Evolutionary conservation across 2,113 vertebrate species (phyloP).

Genomic region (Myiozetetes cayanensis): DNA sequence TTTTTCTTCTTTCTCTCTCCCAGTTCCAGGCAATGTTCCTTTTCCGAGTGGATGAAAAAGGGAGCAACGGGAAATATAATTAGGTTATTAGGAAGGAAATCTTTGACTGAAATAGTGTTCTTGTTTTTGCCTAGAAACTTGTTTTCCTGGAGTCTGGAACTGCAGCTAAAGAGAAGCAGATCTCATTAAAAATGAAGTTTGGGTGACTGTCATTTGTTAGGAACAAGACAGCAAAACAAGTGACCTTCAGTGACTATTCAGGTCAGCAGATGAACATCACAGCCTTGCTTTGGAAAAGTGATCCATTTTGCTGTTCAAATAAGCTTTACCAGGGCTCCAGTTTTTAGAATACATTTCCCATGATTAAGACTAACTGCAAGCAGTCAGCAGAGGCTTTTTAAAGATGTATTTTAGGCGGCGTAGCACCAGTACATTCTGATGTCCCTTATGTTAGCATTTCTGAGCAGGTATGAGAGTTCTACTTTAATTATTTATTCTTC

Average conservation of each 20-base stretch:
- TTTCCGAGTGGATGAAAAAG: neutral
- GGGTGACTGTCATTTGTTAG: neutral
- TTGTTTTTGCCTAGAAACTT: neutral
- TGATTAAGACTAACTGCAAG: slow-evolving; percentile 21
- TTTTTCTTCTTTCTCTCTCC: neutral
- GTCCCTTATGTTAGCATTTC: slow-evolving; percentile 50
- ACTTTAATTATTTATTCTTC: slow-evolving; percentile 49
- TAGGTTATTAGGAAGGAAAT: neutral
- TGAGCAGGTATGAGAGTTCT: slow-evolving; percentile 45
- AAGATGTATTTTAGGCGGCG: neutral
- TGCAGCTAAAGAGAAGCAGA: neutral
- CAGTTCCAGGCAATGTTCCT: neutral
- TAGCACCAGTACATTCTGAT: slow-evolving; percentile 4
- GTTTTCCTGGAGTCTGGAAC: neutral
- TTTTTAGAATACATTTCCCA: neutral
- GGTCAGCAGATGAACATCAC: slow-evolving; percentile 7
- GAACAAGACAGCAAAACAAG: neutral
- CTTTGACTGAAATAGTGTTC: neutral
- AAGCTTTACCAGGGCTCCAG: slow-evolving; percentile 23
- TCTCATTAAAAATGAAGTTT: slow-evolving; percentile 51
- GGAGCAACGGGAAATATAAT: slow-evolving; percentile 2
- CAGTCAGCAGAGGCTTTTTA: slow-evolving; percentile 4
- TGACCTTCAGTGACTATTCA: slow-evolving; percentile 37
- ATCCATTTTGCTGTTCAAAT: slow-evolving; percentile 15
- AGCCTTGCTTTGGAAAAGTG: slow-evolving; percentile 3